Evolutionary conservation across 1,140 invertebrate genomes (phyloP), one percentile per base, ranked within the genome.

Genomic region (Drosophila ohnishii): DNA sequence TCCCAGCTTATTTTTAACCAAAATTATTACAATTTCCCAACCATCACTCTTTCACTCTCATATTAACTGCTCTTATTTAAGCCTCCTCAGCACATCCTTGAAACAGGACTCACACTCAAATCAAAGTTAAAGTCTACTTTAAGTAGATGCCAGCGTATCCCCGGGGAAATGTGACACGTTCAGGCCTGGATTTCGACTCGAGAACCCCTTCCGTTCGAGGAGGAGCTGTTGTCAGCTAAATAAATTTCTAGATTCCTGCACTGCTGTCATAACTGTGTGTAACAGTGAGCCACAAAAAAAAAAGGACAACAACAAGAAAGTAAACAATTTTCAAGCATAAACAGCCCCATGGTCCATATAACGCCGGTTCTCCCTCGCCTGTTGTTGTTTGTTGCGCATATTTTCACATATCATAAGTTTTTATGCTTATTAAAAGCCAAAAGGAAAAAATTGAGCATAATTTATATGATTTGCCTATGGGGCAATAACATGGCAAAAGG

Each of bases 381-480:
- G 71, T 61, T 75, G 77, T 78, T 85, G 81, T 85, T 84, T 85
- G 84, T 88, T 87, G 84, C 79, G 83, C 83, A 87, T 83, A 87
- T 87, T 87, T 87, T 87, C 83, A 87, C 83, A 87, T 87, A 87
- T 87, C 83, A 87, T 87, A 87, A 87, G 83, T 82, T 87, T 87
- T 87, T 87, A 87, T 87, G 83, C 84, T 87, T 87, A 87, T 87
- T 87, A 87, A 86, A 86, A 79, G 82, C 78, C 82, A 85, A 81
- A 65, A 60, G 75, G 42, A 78, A 83, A 79, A 84, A 87, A 83
- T 66, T 83, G 73, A 88, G 84, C 83, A 87, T 87, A 87, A 87
- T 87, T 87, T 88, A 87, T 87, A 87, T 87, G 83, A 87, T 87
- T 87, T 87, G 83, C 83, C 83, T 87, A 87, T 88, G 83, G 66